Evolutionary conservation across 1,140 invertebrate genomes (phyloP).

Genomic region (Panagrolaimus sp.): DNA sequence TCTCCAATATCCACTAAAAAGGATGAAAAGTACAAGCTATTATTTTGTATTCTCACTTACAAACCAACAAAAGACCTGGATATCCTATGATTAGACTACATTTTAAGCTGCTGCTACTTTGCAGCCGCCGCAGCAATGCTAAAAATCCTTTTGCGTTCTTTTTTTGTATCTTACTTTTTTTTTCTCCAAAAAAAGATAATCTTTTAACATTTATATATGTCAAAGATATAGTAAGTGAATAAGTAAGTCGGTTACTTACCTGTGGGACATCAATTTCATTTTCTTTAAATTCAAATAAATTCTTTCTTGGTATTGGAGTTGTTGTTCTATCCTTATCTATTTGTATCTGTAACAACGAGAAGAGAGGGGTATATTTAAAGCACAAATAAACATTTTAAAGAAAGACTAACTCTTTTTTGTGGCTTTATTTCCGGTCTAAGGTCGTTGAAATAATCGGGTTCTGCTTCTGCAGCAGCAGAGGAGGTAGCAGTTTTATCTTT

Average conservation of each 20-base stretch:
- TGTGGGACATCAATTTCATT: constrained; percentile 2
- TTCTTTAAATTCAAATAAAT: constrained; percentile 29
- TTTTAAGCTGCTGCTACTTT: too few species aligned
- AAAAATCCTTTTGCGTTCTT: too few species aligned
- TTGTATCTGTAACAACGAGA: constrained; percentile 17
- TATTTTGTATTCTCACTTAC: too few species aligned
- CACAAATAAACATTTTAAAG: background rate
- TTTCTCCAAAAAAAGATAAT: too few species aligned
- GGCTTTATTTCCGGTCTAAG: constrained; percentile 31
- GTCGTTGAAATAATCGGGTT: constrained; percentile 33
- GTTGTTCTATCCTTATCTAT: constrained; percentile 12
- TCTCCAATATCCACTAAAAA: too few species aligned
- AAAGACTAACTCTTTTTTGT: constrained; percentile 24
- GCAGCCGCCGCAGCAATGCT: too few species aligned
- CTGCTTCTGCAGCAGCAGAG: background rate
- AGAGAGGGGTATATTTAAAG: background rate
- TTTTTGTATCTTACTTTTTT: too few species aligned
- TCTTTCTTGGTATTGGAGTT: constrained; percentile 16
- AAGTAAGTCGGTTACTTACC: constrained; percentile 16
- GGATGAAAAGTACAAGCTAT: too few species aligned
- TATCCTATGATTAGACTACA: too few species aligned
- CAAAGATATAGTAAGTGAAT: too few species aligned
- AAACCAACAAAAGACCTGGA: too few species aligned
- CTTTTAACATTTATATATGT: too few species aligned
- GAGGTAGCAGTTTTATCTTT: constrained; percentile 12